Evolutionary conservation across 2,888 invertebrate species (phyloP), one percentile per base, ranked within the genome.

Genomic region (Heterodera filipjevi): DNA sequence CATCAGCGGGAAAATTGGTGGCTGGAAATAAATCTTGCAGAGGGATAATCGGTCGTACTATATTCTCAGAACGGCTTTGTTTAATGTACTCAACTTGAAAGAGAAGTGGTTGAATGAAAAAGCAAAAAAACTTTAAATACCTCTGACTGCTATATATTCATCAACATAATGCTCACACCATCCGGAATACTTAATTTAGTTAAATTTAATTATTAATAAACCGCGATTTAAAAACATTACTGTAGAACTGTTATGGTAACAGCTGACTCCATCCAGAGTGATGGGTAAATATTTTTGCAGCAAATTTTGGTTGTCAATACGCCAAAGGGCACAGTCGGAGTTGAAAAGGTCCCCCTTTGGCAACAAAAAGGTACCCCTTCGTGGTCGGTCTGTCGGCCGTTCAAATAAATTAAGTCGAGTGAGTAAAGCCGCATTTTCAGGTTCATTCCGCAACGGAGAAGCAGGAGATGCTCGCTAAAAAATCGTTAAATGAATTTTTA

Each of bases 281-380:
- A 81, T 44, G 2, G 85, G 86, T 1, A 83, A 82, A 79, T 85
- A 89, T 79, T 89, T 89, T 80, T 89, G 89, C 19, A 89, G 83
- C 66, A 89, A 82, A 78, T 87, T 89, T 80, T 88, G 88, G 79
- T 86, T 89, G 81, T 89, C 89, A 12, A 89, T 87, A 59, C 84
- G 80, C 89, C 89, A 89, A 22, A 89, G 82, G 1, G 88, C 85
- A 70, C 88, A 88, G 72, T 87, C 86, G 22, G 81, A 78, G 66
- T 82, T 84, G 46, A 84, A 80, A 5, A 87, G 68, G 75, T 89
- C 89, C 6, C 82, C 76, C 77, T 89, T 89, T 77, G 82, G 81
- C 12, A 89, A 86, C 14, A 89, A 85, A 80, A 89, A 89, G 22
- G 86, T 85, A 27, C 88, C 88, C 81, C 88, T 88, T 84, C 86